Evolutionary conservation across 2,113 vertebrate species (phyloP).

Genomic region (Platanista minor): DNA sequence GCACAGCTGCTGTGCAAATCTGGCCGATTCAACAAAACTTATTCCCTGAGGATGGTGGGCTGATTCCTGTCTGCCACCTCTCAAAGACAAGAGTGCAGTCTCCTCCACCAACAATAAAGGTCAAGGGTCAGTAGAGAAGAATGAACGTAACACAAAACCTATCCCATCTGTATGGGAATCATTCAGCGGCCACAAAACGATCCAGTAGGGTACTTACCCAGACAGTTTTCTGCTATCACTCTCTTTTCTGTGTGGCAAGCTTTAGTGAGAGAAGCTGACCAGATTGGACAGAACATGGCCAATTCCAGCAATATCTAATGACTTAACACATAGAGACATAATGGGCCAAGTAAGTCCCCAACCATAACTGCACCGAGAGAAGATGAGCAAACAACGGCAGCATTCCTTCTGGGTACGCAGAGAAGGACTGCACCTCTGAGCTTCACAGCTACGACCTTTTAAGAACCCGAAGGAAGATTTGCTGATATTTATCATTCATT

Average conservation of each 20-base stretch:
- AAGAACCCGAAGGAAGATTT: not conserved
- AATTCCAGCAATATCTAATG: not conserved
- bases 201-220: not conserved
- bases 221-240: not conserved
- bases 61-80: not conserved
- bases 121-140: not conserved
- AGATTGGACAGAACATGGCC: not conserved
- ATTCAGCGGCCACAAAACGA: not conserved
- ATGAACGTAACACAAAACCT: not conserved
- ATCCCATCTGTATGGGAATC: not conserved
- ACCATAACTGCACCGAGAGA: not conserved
- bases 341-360: not conserved
- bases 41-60: not conserved
- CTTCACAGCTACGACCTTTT: not conserved
- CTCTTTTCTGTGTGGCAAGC: not conserved
- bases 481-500: not conserved
- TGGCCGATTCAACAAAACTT: not conserved
- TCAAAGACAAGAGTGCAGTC: not conserved
- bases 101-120: not conserved
- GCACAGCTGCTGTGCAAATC: not conserved
- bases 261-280: not conserved
- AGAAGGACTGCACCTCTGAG: not conserved
- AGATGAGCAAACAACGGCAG: not conserved
- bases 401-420: not conserved
- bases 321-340: not conserved